Conservation (phyloP, 2,888 invertebrate species). For the Oscheius sp. region DNA sequence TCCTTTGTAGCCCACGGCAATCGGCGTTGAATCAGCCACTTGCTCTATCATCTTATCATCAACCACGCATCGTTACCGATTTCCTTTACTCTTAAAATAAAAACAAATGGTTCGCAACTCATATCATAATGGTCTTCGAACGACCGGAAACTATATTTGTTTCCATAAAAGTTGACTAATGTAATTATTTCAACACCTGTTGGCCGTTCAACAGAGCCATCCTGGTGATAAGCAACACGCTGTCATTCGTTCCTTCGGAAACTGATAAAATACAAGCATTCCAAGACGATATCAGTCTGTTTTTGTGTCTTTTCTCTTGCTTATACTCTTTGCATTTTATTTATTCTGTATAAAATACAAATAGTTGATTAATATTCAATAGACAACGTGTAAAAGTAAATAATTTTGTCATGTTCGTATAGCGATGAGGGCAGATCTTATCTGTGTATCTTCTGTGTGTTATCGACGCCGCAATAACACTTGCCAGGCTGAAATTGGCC, state of each 20-base stretch:
- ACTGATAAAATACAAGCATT: neutral
- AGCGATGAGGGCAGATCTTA: constrained; percentile 28
- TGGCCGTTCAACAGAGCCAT: neutral
- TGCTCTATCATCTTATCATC: neutral
- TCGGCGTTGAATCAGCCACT: neutral
- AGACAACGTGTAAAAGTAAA: neutral
- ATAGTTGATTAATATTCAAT: neutral
- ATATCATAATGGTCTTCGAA: neutral
- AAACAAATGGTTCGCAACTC: neutral
- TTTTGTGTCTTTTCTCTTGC: neutral
- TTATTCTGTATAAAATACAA: neutral
- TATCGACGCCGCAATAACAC: constrained; percentile 37
- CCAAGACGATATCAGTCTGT: too few relatives aligned
- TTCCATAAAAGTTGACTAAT: neutral
- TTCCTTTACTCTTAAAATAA: neutral
- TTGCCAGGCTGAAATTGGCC: constrained; percentile 12
- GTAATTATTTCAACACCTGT: neutral
- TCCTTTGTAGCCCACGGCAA: neutral
- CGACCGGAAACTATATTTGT: too few relatives aligned
- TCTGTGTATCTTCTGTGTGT: neutral
- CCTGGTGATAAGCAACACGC: neutral
- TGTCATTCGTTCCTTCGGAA: neutral
- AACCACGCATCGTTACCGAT: constrained; percentile 7
- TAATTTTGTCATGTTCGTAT: constrained; percentile 28
- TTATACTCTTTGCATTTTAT: neutral